Base-by-base conservation (phyloP, 2,797 vertebrate species). In the Coreius guichenoti region DNA sequence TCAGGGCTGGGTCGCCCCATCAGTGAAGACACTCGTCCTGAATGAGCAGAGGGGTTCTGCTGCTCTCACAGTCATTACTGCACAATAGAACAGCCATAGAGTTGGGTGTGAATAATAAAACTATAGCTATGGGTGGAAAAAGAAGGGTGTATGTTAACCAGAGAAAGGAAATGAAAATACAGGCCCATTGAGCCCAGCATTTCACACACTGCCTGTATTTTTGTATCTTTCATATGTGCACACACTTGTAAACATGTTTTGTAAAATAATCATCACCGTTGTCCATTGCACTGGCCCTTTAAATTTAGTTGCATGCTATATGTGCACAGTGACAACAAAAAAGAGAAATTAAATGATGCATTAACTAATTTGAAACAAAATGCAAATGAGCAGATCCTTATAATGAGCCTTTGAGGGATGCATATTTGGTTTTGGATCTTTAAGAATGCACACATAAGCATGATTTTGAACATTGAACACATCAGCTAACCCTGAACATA, bases 1-100 rank as follows among this genome's bases (percentile, higher is more conserved):
- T 82, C 54, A 74, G 69, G 81, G 81, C 39, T 74, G 69, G 76
- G 69, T 82, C 68, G 5, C 69, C 29, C 51, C 39, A 61, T 73
- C 54, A 47, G 39, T 47, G 12, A n/a, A n/a, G 26, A 47, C 26
- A 11, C 47, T 73, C 23, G 5, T n/a, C 19, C 68, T 61, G 7
- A 61, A 73, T 45, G 68, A 47, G 39, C 51, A 5, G 36, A 74
- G 39, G 21, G 26, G n/a, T 63, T 49, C 69, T 73, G 81, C 3
- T 63, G 54, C 69, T 33, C 31, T 82, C 26, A 47, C 1, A 73
- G 39, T 73, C 81, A 82, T 82, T 16, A 61, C 11, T 11, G 8
- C 54, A 74, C 69, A 82, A 73, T 33, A 74, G 39, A 45, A 16
- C 65, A 54, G 79, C 31, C 23, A 17, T 36, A 68, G 45, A 68